Base-by-base conservation (phyloP, 1,140 invertebrate genomes). In the Drosophila kurseongensis region DNA sequence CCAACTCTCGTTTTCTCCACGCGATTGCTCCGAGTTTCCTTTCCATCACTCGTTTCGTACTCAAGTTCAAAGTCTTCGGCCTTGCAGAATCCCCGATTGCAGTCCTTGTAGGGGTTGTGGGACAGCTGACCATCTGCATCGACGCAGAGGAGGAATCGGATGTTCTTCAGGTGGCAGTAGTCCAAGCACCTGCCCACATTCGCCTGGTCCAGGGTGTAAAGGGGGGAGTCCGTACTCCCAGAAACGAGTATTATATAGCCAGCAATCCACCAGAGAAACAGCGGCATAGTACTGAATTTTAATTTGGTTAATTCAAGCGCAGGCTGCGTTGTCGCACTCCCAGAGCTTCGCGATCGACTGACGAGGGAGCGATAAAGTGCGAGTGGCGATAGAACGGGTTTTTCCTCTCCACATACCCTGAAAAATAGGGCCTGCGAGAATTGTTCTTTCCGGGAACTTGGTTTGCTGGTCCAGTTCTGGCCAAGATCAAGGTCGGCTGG, bases 291-390 rank as follows among this genome's bases (percentile, higher is more conserved):
- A 4, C 27, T 51, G 13, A 14, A 14, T 47, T 8, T 32, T 32
- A 32, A 16, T 32, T 14, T 1, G 40, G 9, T 32, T 14, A 18
- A 40, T 40, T 74, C 14, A 62, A 61, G 57, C 57, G 44, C 69
- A 52, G 55, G 45, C 14, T 29, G 51, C 59, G 67, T 63, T 59
- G 58, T 78, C 65, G 42, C 48, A 47, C 32, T 52, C 42, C 42
- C 68, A n/a, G 38, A 67, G 75, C 40, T 41, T 38, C 50, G 40
- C 58, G 45, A 44, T 69, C 75, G 69, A 82, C 79, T 83, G 79
- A 56, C 45, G 44, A 23, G 29, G 16, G 27, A 14, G 48, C 4
- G n/a, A 35, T 51, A 44, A 56, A 50, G 13, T 32, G 48, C 23
- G 13, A 18, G n/a, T 1, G 12, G 12, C 35, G 65, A 41, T 71